A percentile compares a stretch with the other conserved stretches of the same genome.
Evolutionary conservation across 2,888 invertebrate species (phyloP).

Genomic region (Seira sanloemensis): DNA sequence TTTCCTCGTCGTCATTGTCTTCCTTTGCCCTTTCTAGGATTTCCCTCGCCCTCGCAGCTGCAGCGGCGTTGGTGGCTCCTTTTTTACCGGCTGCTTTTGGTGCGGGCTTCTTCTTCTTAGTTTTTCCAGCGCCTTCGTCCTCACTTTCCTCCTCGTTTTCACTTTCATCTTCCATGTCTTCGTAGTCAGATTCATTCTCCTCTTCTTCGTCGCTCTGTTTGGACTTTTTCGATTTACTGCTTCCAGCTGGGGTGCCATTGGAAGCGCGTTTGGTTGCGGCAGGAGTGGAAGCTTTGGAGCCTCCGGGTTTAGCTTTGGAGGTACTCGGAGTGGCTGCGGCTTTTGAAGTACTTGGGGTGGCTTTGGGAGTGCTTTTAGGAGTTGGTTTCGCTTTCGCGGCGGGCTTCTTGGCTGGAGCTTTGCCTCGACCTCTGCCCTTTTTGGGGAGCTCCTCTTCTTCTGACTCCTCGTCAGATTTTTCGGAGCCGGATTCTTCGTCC

Average conservation of each 20-base stretch:
- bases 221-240: background rate
- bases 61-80: background rate
- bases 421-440: too few relatives aligned
- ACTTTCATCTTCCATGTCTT: background rate
- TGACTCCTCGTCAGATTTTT: background rate
- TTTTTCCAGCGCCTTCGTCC: background rate
- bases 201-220: conserved; percentile 29
- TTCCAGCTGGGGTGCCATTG: too few relatives aligned
- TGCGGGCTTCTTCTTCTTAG: background rate
- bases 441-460: conserved; percentile 10
- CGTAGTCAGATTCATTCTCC: background rate
- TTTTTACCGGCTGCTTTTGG: background rate
- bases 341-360: too few relatives aligned
- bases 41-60: background rate
- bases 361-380: background rate
- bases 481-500: too few relatives aligned
- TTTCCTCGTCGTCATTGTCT: background rate
- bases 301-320: background rate
- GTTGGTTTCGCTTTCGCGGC: conserved; percentile 11
- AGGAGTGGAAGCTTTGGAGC: too few relatives aligned
- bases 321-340: too few relatives aligned
- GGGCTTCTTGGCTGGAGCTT: conserved; percentile 24
- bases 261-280: too few relatives aligned
- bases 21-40: background rate
- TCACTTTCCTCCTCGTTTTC: conserved; percentile 27